These are phyloP conservation scores for Ceramica pisi DNA, from an alignment of 2,888 invertebrate species.

Conservation along the genomic window DNA sequence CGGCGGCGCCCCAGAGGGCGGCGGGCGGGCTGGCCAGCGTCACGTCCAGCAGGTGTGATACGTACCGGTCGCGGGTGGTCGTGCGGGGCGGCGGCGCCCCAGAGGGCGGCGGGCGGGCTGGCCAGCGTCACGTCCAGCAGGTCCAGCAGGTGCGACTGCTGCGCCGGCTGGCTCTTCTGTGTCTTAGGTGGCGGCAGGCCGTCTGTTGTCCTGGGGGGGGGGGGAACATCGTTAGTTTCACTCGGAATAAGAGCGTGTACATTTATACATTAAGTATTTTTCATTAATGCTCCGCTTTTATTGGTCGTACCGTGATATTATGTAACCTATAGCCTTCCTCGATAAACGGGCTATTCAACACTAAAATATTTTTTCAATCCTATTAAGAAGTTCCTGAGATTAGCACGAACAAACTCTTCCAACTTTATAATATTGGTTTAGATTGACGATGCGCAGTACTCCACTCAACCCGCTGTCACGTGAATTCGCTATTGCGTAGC, in stretches of 20 bases:
- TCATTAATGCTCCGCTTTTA: too few relatives aligned
- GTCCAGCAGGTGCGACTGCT: constrained; percentile 94
- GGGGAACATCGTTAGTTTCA: neutral
- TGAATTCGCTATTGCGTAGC: too few relatives aligned
- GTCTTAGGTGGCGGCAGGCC: constrained; percentile 49
- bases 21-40: constrained; percentile 90
- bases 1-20: constrained; percentile 93
- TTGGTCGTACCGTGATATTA: too few relatives aligned
- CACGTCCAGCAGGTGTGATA: constrained; percentile 92
- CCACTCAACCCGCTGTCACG: too few relatives aligned
- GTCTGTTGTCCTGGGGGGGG: constrained; percentile 40
- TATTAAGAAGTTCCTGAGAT: too few relatives aligned
- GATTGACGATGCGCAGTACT: too few relatives aligned
- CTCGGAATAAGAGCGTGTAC: neutral
- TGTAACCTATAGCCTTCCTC: too few relatives aligned
- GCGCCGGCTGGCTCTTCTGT: constrained; percentile 38
- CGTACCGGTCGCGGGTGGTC: constrained; percentile 86
- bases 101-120: constrained; percentile 80
- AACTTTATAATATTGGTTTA: too few relatives aligned
- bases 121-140: constrained; percentile 94
- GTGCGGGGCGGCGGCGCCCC: constrained; percentile 95
- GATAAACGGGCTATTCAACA: too few relatives aligned
- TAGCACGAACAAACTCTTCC: too few relatives aligned
- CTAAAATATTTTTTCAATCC: too few relatives aligned
- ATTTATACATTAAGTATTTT: too few relatives aligned